phyloP scores from a whole-genome alignment of 2,113 vertebrate genomes.

The Poecile atricapillus region DNA sequence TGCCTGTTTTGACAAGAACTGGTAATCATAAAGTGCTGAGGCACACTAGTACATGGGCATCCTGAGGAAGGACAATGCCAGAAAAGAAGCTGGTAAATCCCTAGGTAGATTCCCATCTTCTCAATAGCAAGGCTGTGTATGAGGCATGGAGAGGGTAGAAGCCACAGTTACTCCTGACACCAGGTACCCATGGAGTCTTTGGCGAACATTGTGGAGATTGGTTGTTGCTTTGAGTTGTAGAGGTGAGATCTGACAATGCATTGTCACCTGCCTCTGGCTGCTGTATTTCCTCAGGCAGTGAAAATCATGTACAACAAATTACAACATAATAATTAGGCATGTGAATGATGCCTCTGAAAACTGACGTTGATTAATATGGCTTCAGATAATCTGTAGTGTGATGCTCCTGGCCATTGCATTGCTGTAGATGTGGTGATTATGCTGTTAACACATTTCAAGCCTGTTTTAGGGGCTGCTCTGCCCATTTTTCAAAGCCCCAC shows the following conservation, averaged over 20 bases:
- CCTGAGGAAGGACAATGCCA: not conserved
- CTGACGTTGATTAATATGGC: not conserved
- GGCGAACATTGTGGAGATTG: not conserved
- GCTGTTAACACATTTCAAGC: not conserved
- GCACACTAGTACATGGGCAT: rapidly evolving
- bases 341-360: not conserved
- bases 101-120: not conserved
- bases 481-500: not conserved
- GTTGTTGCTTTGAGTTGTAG: not conserved
- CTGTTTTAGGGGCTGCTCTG: not conserved
- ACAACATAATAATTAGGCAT: not conserved
- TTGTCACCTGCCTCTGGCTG: not conserved
- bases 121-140: not conserved
- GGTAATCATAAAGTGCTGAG: not conserved
- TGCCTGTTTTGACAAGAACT: not conserved
- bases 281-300: rapidly evolving
- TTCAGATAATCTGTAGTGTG: rapidly evolving
- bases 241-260: not conserved
- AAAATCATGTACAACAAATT: not conserved
- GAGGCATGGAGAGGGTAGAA: not conserved
- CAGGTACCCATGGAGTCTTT: not conserved
- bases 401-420: not conserved
- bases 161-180: not conserved
- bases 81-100: not conserved
- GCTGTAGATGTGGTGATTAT: not conserved